Percentiles rank a stretch among this genome's conserved stretches.
Evolutionary conservation across 2,888 invertebrate species (phyloP).

Genomic region (Calameuta idolon): DNA sequence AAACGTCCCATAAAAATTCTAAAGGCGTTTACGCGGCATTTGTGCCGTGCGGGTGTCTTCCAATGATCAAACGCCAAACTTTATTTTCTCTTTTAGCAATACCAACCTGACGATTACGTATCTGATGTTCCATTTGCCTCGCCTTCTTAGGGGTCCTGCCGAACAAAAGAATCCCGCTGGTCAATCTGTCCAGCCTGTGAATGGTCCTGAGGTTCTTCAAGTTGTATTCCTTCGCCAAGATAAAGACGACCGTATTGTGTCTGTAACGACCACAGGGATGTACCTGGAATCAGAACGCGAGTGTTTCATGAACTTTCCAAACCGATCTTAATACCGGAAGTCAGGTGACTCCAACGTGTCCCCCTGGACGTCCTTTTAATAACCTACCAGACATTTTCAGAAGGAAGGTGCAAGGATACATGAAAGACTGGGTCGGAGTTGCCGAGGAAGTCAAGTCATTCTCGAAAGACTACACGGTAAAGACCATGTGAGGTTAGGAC

Average conservation of each 20-base stretch:
- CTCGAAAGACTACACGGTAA: not conserved
- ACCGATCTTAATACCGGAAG: not conserved
- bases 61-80: not conserved
- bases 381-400: not conserved
- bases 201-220: slow-evolving; percentile 93
- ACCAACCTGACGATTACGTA: slow-evolving; percentile 81
- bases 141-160: slow-evolving; percentile 95
- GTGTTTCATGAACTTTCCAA: not conserved
- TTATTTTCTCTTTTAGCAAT: not conserved
- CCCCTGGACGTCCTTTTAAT: not conserved
- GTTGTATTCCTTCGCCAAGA: slow-evolving; percentile 96
- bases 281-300: slow-evolving; percentile 73
- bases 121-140: slow-evolving; percentile 94
- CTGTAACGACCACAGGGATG: slow-evolving; percentile 98
- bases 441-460: not conserved
- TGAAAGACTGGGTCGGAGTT: not conserved
- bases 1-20: not conserved
- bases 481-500: not conserved
- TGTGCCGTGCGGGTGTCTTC: not conserved
- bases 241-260: slow-evolving; percentile 96
- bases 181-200: slow-evolving; percentile 95
- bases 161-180: slow-evolving; percentile 93
- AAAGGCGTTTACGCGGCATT: not conserved
- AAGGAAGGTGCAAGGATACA: not conserved
- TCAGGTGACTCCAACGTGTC: not conserved